Evolutionary conservation across 2,113 vertebrate species (phyloP), one percentile per base, ranked within the genome.

Genomic region (Hystrix brachyura): DNA sequence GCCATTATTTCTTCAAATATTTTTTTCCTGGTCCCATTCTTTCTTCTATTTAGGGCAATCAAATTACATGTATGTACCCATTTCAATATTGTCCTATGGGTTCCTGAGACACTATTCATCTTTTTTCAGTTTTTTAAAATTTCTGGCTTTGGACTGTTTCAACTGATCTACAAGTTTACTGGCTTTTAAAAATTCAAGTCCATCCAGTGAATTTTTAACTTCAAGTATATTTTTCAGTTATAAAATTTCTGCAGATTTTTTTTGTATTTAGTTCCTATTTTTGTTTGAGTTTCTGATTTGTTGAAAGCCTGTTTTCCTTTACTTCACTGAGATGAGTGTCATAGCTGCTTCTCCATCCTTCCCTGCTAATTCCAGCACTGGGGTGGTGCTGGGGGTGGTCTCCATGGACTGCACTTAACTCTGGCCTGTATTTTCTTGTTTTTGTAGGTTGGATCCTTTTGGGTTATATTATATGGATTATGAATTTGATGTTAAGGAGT

Each of bases 171-270:
- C 17, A 82, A 48, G 29, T 7, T 43, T 57, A 34, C 3, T 32
- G 19, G 25, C 72, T 59, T 46, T 84, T 48, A 10, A 86, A 64
- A 86, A 69, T 43, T 62, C 53, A 87, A 48, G 67, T 83, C 32
- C 7, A 13, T 62, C 83, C 46, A 79, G n/a, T 95, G 57, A 71
- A 72, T 79, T 94, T 87, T 60, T 38, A 78, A 79, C 71, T 92
- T 84, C n/a, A 84, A 64, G 76, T n/a, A 91, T 59, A n/a, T 13
- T 89, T 94, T 74, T 92, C 0, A n/a, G 59, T 81, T 93, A 17
- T 55, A 79, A 53, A 67, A 74, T 86, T 86, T 80, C 25, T 32
- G 19, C 27, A 19, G 32, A 13, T 71, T 69, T 74, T 92, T 74
- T 83, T 43, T 18, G 72, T 43, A 67, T 38, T 23, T 23, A 71